Evolutionary conservation across 2,888 invertebrate genomes (phyloP), one percentile per base, ranked within the genome.

Genomic region (Yponomeuta sedellus): DNA sequence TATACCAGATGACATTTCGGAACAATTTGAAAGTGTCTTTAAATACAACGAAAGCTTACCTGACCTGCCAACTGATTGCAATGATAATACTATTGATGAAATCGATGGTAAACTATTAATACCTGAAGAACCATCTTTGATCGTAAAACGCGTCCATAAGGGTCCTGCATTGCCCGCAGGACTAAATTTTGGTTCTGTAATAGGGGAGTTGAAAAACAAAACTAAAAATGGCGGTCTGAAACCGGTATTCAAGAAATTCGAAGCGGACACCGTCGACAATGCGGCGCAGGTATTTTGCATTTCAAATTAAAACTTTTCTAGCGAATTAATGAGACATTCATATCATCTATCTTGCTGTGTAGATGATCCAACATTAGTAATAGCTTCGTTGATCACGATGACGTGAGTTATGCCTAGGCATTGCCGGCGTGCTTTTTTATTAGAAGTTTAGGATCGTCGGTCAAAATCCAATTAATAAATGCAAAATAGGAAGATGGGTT

Each of bases 181-280:
- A 39, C 74, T 90, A 11, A 88, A 88, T 71, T 91, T 90, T 67
- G 89, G 90, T 65, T 90, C 89, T 39, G 84, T 91, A 22, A 90
- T 91, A 66, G 91, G 91, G 57, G 91, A 91, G 71, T 73, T 91
- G 68, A 90, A 86, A 72, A 82, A 77, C 68, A 90, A 87, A 78
- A 90, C 91, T 1, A 83, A 79, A 68, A 86, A 86, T 69, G 86
- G 85, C 11, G 82, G 82, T 62, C 73, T 88, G 25, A 90, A 89
- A 72, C 90, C 91, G 2, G 90, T 91, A 64, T 90, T 91, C 72
- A 87, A 81, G 76, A 90, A 90, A 71, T 89, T 90, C 68, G 88
- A 88, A 68, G 69, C 77, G 44, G 87, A 85, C 70, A 70, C 74
- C 52, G 40, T 44, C 11, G 64, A 64, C 25, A 64, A 57, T 56